Evolutionary conservation across 2,888 invertebrate species (phyloP).

Genomic region (Campaea margaritaria): DNA sequence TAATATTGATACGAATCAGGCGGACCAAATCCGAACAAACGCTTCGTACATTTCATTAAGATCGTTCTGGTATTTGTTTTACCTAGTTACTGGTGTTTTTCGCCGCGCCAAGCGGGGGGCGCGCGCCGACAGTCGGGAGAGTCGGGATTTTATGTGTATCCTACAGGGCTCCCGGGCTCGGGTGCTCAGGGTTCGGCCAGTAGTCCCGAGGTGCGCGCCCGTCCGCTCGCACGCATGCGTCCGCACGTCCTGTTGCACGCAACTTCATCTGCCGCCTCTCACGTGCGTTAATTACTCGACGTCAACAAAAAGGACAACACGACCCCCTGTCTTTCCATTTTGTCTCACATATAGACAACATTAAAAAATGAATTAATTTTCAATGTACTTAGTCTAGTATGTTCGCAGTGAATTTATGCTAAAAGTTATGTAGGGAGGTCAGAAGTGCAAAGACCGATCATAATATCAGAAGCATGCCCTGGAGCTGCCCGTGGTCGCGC

Average conservation of each 20-base stretch:
- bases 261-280: conserved; percentile 18
- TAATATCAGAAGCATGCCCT: conserved; percentile 65
- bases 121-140: conserved; percentile 54
- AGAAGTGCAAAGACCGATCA: conserved; percentile 54
- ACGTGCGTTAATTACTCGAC: conserved; percentile 29
- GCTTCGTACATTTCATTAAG: conserved; percentile 36
- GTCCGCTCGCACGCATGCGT: conserved; percentile 73
- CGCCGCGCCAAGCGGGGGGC: conserved; percentile 56
- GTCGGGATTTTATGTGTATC: conserved; percentile 54
- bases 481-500: conserved; percentile 80
- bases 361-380: background rate
- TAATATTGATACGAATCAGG: conserved; percentile 2
- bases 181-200: conserved; percentile 45
- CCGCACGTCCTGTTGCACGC: conserved; percentile 63
- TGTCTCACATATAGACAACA: background rate
- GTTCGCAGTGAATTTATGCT: conserved; percentile 40
- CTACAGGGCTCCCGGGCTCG: conserved; percentile 44
- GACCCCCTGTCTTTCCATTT: background rate
- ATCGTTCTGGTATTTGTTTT: conserved; percentile 40
- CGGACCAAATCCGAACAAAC: conserved; percentile 29
- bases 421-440: conserved; percentile 53
- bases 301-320: conserved; percentile 22
- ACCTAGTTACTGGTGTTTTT: conserved; percentile 40
- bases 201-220: conserved; percentile 72
- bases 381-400: conserved; percentile 4